These are phyloP conservation scores for Drosophila yakuba DNA, from an alignment of 1,140 invertebrate species.

Conservation along the genomic window DNA sequence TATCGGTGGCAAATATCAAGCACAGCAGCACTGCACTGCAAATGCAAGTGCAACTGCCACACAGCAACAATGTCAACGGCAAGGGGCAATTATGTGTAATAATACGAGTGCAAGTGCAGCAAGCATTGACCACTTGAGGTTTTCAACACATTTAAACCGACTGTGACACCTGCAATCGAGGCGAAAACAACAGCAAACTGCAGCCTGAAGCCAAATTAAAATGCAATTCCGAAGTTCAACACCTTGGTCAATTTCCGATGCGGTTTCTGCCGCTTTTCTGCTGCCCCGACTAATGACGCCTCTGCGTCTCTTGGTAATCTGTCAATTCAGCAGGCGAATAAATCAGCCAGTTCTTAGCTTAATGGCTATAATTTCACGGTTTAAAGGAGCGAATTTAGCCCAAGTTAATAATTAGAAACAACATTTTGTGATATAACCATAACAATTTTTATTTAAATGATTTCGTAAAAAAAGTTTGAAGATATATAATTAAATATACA, in stretches of 20 bases:
- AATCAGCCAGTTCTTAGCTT: background rate
- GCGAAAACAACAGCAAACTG: conserved; percentile 19
- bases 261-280: conserved; percentile 20
- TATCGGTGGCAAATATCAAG: conserved; percentile 53
- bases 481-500: too few species aligned
- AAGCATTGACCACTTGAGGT: conserved; percentile 56
- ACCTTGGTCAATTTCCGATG: conserved; percentile 71
- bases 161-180: conserved; percentile 74
- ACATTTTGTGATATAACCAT: too few species aligned
- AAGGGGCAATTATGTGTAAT: conserved; percentile 70
- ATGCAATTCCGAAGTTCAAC: conserved; percentile 75
- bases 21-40: conserved; percentile 37
- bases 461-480: too few species aligned
- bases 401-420: background rate
- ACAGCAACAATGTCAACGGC: conserved; percentile 52
- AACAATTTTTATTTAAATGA: too few species aligned
- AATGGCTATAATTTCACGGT: conserved; percentile 15
- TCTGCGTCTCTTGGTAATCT: conserved; percentile 24
- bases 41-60: conserved; percentile 61
- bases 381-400: background rate
- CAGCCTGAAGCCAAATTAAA: conserved; percentile 64
- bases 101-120: conserved; percentile 54
- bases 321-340: conserved; percentile 8
- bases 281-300: conserved; percentile 24
- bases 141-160: conserved; percentile 71